These are phyloP conservation scores for Lutraria lutraria DNA, from an alignment of 2,888 invertebrate species.

Conservation along the genomic window DNA sequence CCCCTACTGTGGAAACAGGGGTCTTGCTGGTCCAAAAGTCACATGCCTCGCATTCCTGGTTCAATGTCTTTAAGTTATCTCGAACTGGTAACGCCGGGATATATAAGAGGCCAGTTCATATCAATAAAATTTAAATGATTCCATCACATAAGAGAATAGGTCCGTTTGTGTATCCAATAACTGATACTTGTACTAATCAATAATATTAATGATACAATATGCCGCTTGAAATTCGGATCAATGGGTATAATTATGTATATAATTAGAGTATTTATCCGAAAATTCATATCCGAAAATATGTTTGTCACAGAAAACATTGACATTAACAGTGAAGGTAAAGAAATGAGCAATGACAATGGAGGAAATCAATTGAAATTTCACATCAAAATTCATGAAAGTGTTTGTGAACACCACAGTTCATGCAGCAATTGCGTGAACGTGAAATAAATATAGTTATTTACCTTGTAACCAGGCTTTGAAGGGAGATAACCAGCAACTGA, in stretches of 20 bases:
- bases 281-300: background rate
- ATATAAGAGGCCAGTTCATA: no score
- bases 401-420: background rate
- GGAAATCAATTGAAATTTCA: background rate
- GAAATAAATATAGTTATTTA: slow-evolving; percentile 28
- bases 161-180: no score
- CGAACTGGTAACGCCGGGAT: no score
- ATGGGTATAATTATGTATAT: background rate
- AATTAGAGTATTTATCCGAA: background rate
- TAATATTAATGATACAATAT: background rate
- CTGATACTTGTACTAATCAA: no score
- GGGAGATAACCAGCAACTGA: slow-evolving; percentile 25
- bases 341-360: background rate
- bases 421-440: background rate
- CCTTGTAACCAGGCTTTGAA: slow-evolving; percentile 30
- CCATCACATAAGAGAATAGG: no score
- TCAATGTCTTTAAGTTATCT: no score
- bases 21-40: no score
- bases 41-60: no score
- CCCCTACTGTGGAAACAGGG: no score
- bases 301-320: background rate
- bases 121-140: no score
- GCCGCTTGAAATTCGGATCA: background rate
- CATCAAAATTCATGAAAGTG: background rate
- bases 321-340: background rate